Evolutionary conservation across 2,888 invertebrate species (phyloP).

Genomic region (Heliconius aoede): DNA sequence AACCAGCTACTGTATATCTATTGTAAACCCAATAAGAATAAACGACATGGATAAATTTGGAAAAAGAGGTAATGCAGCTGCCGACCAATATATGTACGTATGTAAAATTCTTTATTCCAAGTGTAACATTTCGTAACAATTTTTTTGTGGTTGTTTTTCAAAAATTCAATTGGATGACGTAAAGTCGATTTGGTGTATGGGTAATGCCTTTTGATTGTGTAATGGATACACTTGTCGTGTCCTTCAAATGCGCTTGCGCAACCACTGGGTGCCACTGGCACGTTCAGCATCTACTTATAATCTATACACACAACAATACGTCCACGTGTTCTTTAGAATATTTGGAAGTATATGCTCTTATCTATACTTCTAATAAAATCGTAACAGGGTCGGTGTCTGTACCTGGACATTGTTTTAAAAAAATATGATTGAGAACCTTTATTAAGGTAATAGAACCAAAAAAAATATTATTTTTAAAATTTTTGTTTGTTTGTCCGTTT

Average conservation of each 20-base stretch:
- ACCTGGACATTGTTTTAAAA: too few relatives aligned
- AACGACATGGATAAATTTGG: not conserved
- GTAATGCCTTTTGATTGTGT: constrained; percentile 54
- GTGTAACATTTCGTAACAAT: constrained; percentile 55
- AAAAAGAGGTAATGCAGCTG: not conserved
- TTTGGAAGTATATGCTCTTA: not conserved
- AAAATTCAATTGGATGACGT: constrained; percentile 54
- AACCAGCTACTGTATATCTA: not conserved
- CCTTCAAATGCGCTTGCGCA: constrained; percentile 56
- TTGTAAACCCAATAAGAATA: not conserved
- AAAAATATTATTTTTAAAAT: too few relatives aligned
- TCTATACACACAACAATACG: not conserved
- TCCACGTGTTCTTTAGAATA: constrained; percentile 12
- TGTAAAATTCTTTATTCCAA: constrained; percentile 55
- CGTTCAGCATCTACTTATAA: constrained; percentile 10
- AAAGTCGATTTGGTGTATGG: constrained; percentile 51
- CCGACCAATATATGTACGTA: constrained; percentile 40
- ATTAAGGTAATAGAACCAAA: too few relatives aligned
- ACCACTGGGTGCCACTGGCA: constrained; percentile 40
- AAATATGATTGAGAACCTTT: too few relatives aligned
- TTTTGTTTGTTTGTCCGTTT: too few relatives aligned
- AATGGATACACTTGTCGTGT: constrained; percentile 61
- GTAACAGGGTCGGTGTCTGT: too few relatives aligned
- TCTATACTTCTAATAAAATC: not conserved
- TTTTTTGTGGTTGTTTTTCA: constrained; percentile 53